Conservation (phyloP, 2,888 invertebrate genomes). For the Syritta pipiens region DNA sequence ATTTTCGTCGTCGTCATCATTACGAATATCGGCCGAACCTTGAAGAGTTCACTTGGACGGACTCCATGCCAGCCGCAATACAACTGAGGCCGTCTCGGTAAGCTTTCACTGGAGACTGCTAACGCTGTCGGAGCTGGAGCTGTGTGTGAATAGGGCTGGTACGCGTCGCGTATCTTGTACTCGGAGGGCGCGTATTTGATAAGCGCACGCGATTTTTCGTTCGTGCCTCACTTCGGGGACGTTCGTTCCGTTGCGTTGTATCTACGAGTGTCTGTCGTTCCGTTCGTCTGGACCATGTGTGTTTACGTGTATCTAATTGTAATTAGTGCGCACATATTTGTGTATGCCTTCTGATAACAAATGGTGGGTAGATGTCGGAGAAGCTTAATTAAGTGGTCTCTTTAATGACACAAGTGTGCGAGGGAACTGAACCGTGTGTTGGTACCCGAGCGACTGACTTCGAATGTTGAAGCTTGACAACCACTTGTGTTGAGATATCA, state of each 20-base stretch:
- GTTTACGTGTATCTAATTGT: conserved; percentile 29
- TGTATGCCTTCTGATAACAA: conserved; percentile 28
- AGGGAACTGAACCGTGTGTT: not conserved
- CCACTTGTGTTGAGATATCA: too few relatives aligned
- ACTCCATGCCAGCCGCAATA: conserved; percentile 52
- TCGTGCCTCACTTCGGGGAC: not conserved
- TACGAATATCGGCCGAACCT: conserved; percentile 2
- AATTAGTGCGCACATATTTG: not conserved
- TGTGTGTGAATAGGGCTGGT: conserved; percentile 6
- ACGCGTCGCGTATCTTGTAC: conserved; percentile 19
- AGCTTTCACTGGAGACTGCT: not conserved
- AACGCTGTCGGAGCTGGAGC: not conserved
- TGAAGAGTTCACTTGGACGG: conserved; percentile 19
- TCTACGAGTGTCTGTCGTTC: not conserved
- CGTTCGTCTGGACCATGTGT: conserved; percentile 14
- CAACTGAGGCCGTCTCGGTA: conserved; percentile 43
- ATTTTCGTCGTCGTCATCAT: conserved; percentile 6
- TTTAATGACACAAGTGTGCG: too few relatives aligned
- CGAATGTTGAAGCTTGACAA: too few relatives aligned
- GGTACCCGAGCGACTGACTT: too few relatives aligned
- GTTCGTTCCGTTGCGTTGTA: not conserved
- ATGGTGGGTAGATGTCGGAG: conserved; percentile 12
- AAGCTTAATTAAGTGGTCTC: too few relatives aligned
- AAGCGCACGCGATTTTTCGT: conserved; percentile 42
- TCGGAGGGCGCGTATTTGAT: conserved; percentile 33